Evolutionary conservation across 2,888 invertebrate species (phyloP), one percentile per base, ranked within the genome.

Genomic region (Apodemia zela): DNA sequence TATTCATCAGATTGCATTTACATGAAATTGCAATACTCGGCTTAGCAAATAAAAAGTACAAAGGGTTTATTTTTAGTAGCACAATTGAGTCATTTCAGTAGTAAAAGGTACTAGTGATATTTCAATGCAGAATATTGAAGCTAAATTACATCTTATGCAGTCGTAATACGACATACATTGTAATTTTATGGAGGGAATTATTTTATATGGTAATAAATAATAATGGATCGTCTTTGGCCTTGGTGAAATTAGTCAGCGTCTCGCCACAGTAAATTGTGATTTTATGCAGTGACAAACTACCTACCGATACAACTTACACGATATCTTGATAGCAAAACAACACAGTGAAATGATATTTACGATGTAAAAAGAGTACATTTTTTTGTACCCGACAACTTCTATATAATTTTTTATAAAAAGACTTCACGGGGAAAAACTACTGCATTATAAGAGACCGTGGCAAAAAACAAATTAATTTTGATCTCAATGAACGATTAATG

Each of bases 151-250:
- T 82, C 73, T 75, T 83, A 78, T 35, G 63, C 17, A 5, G 45
- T 35, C 0, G 65, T 45, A 61, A 68, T 82, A 86, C 76, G 75
- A 82, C 77, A 66, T 67, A 49, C 65, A 75, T 75, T 79, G 21
- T 63, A 65, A 62, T 64, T 67, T 66, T 67, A 66, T 62, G 18
- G 70, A 71, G 72, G 70, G 72, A 72, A 78, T 76, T 73, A 79
- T 82, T 84, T 81, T 81, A 85, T 86, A 86, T 75, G 82, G 87
- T 76, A 85, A 88, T 88, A 89, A 89, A 89, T 89, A 88, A 89
- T 88, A 88, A 87, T 87, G 88, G 86, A 82, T 85, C 85, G 81
- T 85, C 85, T 78, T 76, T 79, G 87, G 83, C 89, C 89, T 90
- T 90, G 86, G 82, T 74, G 80, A 83, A 85, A 85, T 89, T 89